These are phyloP conservation scores for Morone saxatilis DNA, from an alignment of 2,113 vertebrate species.

Conservation along the genomic window DNA sequence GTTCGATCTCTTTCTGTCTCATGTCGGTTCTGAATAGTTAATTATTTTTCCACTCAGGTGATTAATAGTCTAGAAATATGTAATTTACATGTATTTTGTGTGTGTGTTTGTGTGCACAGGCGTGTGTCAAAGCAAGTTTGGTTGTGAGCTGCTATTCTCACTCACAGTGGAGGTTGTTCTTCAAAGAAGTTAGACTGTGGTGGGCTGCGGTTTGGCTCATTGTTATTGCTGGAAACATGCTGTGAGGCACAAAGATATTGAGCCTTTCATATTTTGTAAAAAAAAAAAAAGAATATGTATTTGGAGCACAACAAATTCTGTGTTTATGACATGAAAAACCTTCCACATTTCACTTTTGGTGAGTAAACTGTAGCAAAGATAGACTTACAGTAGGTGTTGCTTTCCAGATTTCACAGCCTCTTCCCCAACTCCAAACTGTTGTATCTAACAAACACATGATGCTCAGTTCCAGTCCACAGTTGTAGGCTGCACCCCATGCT, in stretches of 20 bases:
- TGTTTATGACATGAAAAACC: neutral
- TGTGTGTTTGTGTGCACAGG: conserved; percentile 21
- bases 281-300: neutral
- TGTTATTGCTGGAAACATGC: conserved; percentile 23
- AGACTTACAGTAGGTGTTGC: neutral
- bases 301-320: neutral
- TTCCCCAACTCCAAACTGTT: conserved; percentile 40
- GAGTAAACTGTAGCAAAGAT: neutral
- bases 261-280: neutral
- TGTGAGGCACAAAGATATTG: conserved; percentile 6
- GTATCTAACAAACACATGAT: conserved; percentile 22
- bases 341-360: conserved; percentile 3
- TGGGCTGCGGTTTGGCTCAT: conserved; percentile 45
- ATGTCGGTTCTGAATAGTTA: neutral
- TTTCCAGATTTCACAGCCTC: conserved; percentile 33
- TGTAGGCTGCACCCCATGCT: conserved; percentile 42
- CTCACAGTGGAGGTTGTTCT: conserved; percentile 11
- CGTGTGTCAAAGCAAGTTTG: conserved; percentile 10
- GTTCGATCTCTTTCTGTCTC: conserved; percentile 13
- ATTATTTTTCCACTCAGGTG: conserved; percentile 43
- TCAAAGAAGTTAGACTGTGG: conserved; percentile 18
- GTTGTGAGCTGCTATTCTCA: conserved; percentile 7
- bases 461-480: conserved; percentile 23
- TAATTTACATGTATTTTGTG: conserved; percentile 14
- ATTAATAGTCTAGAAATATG: conserved; percentile 29